These are phyloP conservation scores for Caligus rogercresseyi DNA, from an alignment of 1,140 invertebrate genomes.

Conservation along the genomic window DNA sequence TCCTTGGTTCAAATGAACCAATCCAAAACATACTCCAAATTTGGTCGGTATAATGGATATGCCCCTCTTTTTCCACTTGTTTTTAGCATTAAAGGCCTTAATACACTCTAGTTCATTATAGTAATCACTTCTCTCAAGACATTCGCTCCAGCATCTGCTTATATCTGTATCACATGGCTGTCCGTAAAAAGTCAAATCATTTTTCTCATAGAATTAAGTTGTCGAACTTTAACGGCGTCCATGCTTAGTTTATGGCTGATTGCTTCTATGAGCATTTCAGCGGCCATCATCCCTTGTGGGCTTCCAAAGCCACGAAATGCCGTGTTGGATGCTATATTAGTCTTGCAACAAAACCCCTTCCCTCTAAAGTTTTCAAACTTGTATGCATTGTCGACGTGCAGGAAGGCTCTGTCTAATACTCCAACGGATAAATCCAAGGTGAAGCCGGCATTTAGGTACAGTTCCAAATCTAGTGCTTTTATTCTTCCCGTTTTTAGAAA, in stretches of 20 bases:
- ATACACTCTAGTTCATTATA: constrained; percentile 39
- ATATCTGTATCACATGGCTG: neutral
- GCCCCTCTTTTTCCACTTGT: constrained; percentile 47
- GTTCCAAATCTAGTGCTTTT: constrained; percentile 44
- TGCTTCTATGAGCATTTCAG: constrained; percentile 54
- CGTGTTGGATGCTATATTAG: constrained; percentile 71
- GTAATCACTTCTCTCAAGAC: constrained; percentile 32
- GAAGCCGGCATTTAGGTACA: constrained; percentile 67
- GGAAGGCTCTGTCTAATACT: constrained; percentile 55
- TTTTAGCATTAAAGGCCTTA: constrained; percentile 43
- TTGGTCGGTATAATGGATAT: constrained; percentile 69
- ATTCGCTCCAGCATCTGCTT: constrained; percentile 10
- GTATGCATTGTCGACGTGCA: constrained; percentile 32
- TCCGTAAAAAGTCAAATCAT: constrained; percentile 8
- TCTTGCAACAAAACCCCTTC: constrained; percentile 51
- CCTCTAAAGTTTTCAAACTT: constrained; percentile 48
- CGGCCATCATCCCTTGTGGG: constrained; percentile 69
- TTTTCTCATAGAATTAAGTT: constrained; percentile 17
- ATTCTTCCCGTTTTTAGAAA: constrained; percentile 55
- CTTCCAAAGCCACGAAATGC: constrained; percentile 77
- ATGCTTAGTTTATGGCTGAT: constrained; percentile 47
- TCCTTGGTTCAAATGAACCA: constrained; percentile 62
- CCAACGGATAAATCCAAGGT: constrained; percentile 60
- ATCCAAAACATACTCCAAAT: constrained; percentile 71
- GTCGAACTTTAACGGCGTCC: constrained; percentile 4